Percentiles rank a stretch among this genome's conserved stretches.
These are phyloP conservation scores for Chirona hameri DNA, from an alignment of 2,888 invertebrate species.

Conservation along the genomic window DNA sequence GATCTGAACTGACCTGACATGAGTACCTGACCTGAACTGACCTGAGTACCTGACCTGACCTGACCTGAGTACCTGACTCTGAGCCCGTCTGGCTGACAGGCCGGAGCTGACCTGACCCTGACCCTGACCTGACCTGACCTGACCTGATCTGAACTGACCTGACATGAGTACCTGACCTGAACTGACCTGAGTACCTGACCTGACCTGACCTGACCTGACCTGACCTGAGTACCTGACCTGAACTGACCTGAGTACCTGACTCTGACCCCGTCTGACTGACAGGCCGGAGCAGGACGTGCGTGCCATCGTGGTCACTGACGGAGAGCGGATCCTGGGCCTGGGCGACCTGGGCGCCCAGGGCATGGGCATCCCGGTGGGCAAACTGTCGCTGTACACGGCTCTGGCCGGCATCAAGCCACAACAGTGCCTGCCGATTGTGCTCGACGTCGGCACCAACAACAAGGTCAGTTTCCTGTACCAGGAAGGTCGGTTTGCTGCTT, in stretches of 20 bases:
- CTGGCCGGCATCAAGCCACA: slow-evolving; percentile 94
- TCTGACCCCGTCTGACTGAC: slow-evolving; percentile 31
- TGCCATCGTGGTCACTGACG: slow-evolving; percentile 94
- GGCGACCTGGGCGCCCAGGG: slow-evolving; percentile 97
- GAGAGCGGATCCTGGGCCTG: slow-evolving; percentile 93
- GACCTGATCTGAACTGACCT: too few species aligned
- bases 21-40: too few species aligned
- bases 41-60: too few species aligned
- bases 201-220: too few species aligned
- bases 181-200: too few species aligned
- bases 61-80: too few species aligned
- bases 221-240: neutral
- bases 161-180: too few species aligned
- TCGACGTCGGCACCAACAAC: slow-evolving; percentile 93
- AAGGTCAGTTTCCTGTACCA: slow-evolving; percentile 53
- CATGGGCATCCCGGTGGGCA: slow-evolving; percentile 99
- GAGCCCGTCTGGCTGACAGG: too few species aligned
- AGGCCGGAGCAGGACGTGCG: slow-evolving; percentile 83
- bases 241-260: neutral
- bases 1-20: too few species aligned
- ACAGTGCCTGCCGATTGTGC: slow-evolving; percentile 87
- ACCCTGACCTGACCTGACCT: neutral
- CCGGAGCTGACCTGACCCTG: slow-evolving; percentile 39
- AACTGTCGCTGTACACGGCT: slow-evolving; percentile 93
- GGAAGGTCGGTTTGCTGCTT: too few species aligned